These are phyloP conservation scores for Platycercus adscitus DNA, from an alignment of 2,113 vertebrate genomes.

Conservation along the genomic window DNA sequence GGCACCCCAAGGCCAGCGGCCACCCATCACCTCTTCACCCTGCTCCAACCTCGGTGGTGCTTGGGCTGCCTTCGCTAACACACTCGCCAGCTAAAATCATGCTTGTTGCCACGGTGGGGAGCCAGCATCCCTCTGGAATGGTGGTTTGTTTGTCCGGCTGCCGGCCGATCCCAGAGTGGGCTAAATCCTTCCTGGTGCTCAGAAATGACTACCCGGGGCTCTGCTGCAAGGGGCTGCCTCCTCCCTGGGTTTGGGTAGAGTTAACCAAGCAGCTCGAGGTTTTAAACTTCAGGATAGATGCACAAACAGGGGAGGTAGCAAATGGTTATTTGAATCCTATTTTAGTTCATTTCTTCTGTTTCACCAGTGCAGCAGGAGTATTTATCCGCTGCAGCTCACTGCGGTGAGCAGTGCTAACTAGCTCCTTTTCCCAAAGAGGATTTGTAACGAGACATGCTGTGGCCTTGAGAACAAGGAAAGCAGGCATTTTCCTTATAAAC, in stretches of 20 bases:
- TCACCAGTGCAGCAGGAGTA: not conserved
- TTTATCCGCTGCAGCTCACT: not conserved
- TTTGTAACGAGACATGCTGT: not conserved
- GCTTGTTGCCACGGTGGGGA: slow-evolving; percentile 35
- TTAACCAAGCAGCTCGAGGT: not conserved
- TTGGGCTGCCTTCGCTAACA: not conserved
- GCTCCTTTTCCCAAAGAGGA: not conserved
- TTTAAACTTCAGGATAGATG: slow-evolving; percentile 1
- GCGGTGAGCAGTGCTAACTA: not conserved
- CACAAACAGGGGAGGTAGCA: not conserved
- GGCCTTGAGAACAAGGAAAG: not conserved
- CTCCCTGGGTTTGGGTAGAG: not conserved
- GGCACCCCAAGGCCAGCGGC: rapidly evolving
- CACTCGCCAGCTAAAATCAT: not conserved
- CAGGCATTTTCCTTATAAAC: slow-evolving; percentile 26
- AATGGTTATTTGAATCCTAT: not conserved
- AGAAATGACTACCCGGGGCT: rapidly evolving
- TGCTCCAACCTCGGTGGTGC: rapidly evolving
- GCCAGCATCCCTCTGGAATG: slow-evolving; percentile 30
- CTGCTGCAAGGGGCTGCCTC: not conserved
- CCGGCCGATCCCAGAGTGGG: not conserved
- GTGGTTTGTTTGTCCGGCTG: not conserved
- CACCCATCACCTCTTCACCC: not conserved
- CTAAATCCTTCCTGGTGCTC: not conserved
- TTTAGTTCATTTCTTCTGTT: not conserved